Conservation (phyloP, 2,888 invertebrate genomes). For the Lepidochitona cinerea region DNA sequence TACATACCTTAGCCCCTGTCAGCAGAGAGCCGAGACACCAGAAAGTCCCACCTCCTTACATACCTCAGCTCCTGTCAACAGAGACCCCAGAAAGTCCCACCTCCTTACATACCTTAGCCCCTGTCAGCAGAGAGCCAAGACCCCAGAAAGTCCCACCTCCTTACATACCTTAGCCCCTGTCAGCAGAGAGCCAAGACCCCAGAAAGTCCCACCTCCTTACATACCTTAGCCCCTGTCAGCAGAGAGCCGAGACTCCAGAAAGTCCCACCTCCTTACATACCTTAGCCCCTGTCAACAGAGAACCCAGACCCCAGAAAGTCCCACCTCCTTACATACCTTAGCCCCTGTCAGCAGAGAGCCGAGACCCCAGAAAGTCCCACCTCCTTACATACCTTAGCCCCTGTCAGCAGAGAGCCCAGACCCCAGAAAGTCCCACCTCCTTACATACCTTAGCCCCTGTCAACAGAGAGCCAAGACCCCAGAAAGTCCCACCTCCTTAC, state of each 20-base stretch:
- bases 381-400: slow-evolving; percentile 70
- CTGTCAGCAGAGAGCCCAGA: slow-evolving; percentile 78
- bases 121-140: slow-evolving; percentile 78
- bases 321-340: slow-evolving; percentile 74
- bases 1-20: slow-evolving; percentile 68
- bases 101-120: slow-evolving; percentile 65
- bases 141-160: slow-evolving; percentile 83
- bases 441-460: slow-evolving; percentile 68
- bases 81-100: too few species aligned
- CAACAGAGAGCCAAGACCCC: slow-evolving; percentile 79
- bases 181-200: slow-evolving; percentile 79
- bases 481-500: slow-evolving; percentile 81
- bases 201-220: slow-evolving; percentile 79
- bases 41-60: slow-evolving; percentile 81
- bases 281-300: slow-evolving; percentile 74
- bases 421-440: slow-evolving; percentile 83
- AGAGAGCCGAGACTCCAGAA: slow-evolving; percentile 81
- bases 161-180: slow-evolving; percentile 68
- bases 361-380: slow-evolving; percentile 81
- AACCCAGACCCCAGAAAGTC: slow-evolving; percentile 81
- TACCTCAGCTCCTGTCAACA: slow-evolving; percentile 80
- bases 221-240: slow-evolving; percentile 72
- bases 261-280: slow-evolving; percentile 76
- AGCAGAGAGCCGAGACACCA: slow-evolving; percentile 80
- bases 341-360: slow-evolving; percentile 77